Percentiles rank a stretch among this genome's conserved stretches.
phyloP scores from a whole-genome alignment of 2,888 invertebrate species.

The Mythimna albipuncta region DNA sequence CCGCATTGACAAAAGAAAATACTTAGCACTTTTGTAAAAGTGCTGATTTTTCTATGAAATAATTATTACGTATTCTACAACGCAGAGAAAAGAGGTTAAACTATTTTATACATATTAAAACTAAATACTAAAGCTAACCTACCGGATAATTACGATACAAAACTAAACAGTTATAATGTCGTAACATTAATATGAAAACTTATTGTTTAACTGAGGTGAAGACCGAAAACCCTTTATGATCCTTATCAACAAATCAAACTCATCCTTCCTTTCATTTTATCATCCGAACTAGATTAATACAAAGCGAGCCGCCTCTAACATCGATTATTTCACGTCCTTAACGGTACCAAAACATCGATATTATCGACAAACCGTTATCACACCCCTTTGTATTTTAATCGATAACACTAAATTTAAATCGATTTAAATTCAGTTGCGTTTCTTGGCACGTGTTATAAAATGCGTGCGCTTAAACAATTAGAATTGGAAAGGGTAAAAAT shows the following conservation, averaged over 20 bases:
- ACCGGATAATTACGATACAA: background rate
- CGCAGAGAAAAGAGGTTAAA: no score
- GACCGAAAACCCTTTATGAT: conserved; percentile 34
- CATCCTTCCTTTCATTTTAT: conserved; percentile 52
- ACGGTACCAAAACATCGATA: conserved; percentile 70
- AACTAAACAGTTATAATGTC: conserved; percentile 14
- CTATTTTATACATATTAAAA: no score
- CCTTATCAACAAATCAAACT: conserved; percentile 53
- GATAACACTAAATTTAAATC: conserved; percentile 75
- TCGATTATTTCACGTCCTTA: conserved; percentile 53
- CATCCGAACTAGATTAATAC: conserved; percentile 47
- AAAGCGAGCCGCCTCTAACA: conserved; percentile 50
- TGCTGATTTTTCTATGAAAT: no score
- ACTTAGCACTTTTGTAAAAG: no score
- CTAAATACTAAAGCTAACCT: no score
- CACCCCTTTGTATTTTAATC: conserved; percentile 78
- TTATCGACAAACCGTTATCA: conserved; percentile 73
- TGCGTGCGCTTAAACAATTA: conserved; percentile 86
- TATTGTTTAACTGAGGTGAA: conserved; percentile 38
- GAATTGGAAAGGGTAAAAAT: conserved; percentile 86
- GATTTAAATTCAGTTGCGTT: conserved; percentile 82
- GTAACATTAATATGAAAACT: conserved; percentile 29
- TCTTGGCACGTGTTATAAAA: conserved; percentile 80
- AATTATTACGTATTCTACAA: no score
- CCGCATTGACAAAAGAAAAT: no score